These are phyloP conservation scores for Peucedramus taeniatus DNA, from an alignment of 2,113 vertebrate species.

Conservation along the genomic window DNA sequence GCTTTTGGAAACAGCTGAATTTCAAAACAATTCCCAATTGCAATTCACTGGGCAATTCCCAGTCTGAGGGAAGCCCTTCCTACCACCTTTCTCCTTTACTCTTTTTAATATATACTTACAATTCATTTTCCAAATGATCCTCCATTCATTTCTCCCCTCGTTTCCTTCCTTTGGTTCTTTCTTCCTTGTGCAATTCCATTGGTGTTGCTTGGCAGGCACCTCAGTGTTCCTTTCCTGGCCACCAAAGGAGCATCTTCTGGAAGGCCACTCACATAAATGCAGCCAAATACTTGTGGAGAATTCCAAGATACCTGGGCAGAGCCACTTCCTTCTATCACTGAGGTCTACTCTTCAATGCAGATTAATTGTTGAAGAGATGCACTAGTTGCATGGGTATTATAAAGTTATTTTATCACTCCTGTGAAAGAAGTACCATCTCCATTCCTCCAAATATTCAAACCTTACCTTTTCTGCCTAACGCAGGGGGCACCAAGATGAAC, in stretches of 20 bases:
- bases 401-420: not conserved
- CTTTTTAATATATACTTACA: not conserved
- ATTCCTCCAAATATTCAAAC: conserved; percentile 27
- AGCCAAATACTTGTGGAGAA: not conserved
- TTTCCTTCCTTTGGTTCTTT: not conserved
- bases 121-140: not conserved
- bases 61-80: not conserved
- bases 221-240: not conserved
- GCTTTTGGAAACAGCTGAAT: fast-evolving
- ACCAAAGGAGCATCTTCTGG: not conserved
- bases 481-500: conserved; percentile 68
- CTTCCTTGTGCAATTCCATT: fast-evolving
- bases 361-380: not conserved
- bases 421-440: not conserved
- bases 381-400: not conserved
- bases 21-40: not conserved
- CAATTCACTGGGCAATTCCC: not conserved
- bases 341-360: not conserved
- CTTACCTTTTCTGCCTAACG: conserved; percentile 44
- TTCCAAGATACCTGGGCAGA: not conserved
- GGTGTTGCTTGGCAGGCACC: not conserved
- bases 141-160: fast-evolving
- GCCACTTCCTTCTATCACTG: not conserved
- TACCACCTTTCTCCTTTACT: not conserved
- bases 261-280: not conserved